Evolutionary conservation across 2,113 vertebrate genomes (phyloP), one percentile per base, ranked within the genome.

Genomic region (Triplophysa siluroides): DNA sequence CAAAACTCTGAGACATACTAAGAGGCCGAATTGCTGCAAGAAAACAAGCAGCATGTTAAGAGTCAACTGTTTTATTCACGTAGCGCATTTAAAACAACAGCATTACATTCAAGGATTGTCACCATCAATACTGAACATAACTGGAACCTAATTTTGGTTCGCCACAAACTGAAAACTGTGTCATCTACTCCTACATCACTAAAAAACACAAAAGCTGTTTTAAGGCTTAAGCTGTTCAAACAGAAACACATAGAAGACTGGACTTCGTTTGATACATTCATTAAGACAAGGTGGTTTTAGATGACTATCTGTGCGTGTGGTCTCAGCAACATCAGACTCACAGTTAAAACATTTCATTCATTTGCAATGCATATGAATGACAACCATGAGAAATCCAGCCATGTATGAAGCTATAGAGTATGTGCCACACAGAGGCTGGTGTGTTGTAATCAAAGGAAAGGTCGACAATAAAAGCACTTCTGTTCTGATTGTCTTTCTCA

Each of bases 1-100:
- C 97, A 98, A 98, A 98, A 96, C 96, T 99, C 94, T 96, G 91
- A 95, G 97, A 98, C 95, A 98, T 95, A 94, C 97, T 98, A 98
- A 98, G 96, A 83, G 96, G 96, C 87, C 94, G 93, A 83, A 93
- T 91, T 92, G 94, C 96, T 99, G 96, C 86, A 95, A 96, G 92
- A 89, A 94, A 94, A 95, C 86, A 94, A 87, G 92, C 91, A 90
- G 86, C 3, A 43, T 9, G 54, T 84, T 78, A 84, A 80, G 43
- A 45, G 43, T 45, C 43, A 73, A 86, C 58, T 60, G 16, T 47
- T 62, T 26, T 18, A 38, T 19, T 65, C 58, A 60, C 63, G 1
- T 56, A 8, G 52, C n/a, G 14, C 2, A 66, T 66, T 47, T 52
- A 50, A 80, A 26, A 41, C 38, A 52, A 52, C 13, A 12, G 43